A percentile compares a stretch with the other conserved stretches of the same genome.
Conservation (phyloP, 2,113 vertebrate species). For the Axis porcinus region DNA sequence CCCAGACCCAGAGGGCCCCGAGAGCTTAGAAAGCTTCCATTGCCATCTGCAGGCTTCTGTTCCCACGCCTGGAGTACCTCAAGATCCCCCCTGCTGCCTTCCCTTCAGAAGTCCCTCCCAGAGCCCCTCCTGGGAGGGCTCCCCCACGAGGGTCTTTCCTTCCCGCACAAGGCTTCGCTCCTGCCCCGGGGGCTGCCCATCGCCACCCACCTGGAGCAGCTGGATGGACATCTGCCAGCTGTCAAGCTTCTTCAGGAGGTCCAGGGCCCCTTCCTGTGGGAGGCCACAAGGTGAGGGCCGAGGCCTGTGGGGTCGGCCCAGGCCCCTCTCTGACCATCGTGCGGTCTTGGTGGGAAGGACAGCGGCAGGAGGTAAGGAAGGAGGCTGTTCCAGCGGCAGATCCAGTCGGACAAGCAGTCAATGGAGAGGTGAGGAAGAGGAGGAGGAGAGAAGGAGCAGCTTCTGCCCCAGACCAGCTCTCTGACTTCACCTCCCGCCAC, state of each 20-base stretch:
- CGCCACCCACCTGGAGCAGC: constrained; percentile 93
- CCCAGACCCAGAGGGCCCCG: not conserved
- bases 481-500: not conserved
- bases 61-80: not conserved
- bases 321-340: not conserved
- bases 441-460: not conserved
- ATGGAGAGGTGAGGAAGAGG: not conserved
- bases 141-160: not conserved
- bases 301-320: not conserved
- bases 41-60: not conserved
- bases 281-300: constrained; percentile 26
- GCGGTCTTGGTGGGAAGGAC: not conserved
- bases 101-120: not conserved
- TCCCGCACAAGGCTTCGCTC: not conserved
- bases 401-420: not conserved
- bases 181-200: constrained; percentile 53
- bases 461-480: not conserved
- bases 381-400: not conserved
- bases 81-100: not conserved
- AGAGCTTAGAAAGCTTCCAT: not conserved
- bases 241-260: constrained; percentile 91
- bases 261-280: constrained; percentile 90
- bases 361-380: not conserved
- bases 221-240: constrained; percentile 91
- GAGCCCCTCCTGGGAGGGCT: too few species aligned